Evolutionary conservation across 2,888 invertebrate species (phyloP), one percentile per base, ranked within the genome.

Genomic region (Ceratothoa steindachneri): DNA sequence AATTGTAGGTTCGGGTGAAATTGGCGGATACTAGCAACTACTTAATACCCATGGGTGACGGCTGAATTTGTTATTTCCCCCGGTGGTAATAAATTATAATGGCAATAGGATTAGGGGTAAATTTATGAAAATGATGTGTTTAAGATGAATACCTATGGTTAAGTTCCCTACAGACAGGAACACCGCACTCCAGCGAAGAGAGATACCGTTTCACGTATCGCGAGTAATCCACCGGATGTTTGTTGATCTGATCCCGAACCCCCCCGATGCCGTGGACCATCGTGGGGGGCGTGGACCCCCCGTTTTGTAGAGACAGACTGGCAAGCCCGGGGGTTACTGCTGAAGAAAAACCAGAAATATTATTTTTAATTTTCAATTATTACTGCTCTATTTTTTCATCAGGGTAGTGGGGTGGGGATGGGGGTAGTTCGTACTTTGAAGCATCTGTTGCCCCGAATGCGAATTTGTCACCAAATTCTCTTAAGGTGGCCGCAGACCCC

Each of bases 201-300:
- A 89, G 87, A 84, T 90, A 95, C 84, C 93, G 90, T 85, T 92
- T 91, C 77, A 95, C 93, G 85, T 94, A 94, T 86, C 93, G 90
- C 60, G 92, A 92, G 86, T 94, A 94, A 86, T 94, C 94, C 81
- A 92, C 87, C 82, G 90, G 81, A 77, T 83, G 81, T 72, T 75
- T 77, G 68, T 29, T 70, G 5, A 77, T 67, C 27, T 74, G 65
- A 28, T 80, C 77, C n/a, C 77, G 30, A 2, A 72, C 72, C 30
- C 69, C 69, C 71, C 64, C 64, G 22, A 66, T 67, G 7, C 53
- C 55, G 15, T 68, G 60, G 51, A 72, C 67, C 72, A 67, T 30
- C 31, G 73, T 53, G 9, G 76, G 66, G 1, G 77, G n/a, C 5
- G 65, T 70, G 7, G 71, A 75, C 0, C 72, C 74, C 30, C 30